Percentiles rank a stretch among this genome's conserved stretches.
phyloP scores from a whole-genome alignment of 2,888 invertebrate genomes.

The Calameuta idolon region DNA sequence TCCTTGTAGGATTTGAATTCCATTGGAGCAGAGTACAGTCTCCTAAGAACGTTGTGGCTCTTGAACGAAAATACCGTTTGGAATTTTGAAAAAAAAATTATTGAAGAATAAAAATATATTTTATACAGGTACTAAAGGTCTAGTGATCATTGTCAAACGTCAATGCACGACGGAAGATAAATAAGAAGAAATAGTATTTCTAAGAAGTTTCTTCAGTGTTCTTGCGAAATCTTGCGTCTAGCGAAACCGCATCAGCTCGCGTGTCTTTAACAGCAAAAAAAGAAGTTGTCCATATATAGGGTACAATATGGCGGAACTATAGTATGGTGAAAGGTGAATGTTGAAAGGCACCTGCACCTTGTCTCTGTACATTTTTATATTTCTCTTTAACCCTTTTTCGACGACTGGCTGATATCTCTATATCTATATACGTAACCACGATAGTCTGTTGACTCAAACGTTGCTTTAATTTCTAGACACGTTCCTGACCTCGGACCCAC shows the following conservation, averaged over 20 bases:
- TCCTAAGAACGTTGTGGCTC: neutral
- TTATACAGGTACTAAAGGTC: neutral
- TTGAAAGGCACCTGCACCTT: conserved; percentile 30
- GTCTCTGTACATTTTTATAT: neutral
- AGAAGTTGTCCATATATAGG: conserved; percentile 18
- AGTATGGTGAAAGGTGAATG: conserved; percentile 52
- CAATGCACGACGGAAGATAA: neutral
- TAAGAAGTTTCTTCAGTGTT: neutral
- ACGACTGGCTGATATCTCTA: neutral
- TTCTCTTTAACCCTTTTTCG: neutral
- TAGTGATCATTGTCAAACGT: conserved; percentile 7
- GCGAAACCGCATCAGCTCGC: neutral
- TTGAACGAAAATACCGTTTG: neutral
- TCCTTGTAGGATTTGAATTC: conserved; percentile 46
- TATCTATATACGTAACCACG: neutral
- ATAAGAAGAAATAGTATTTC: neutral
- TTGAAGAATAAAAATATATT: neutral
- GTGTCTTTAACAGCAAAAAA: conserved; percentile 6
- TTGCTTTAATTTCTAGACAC: conserved; percentile 73
- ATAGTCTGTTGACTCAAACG: conserved; percentile 15
- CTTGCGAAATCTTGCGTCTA: neutral
- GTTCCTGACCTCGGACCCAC: conserved; percentile 78
- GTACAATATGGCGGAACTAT: conserved; percentile 34
- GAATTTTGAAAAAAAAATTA: neutral
- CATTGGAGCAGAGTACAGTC: neutral